Percentiles rank a stretch among this genome's conserved stretches.
These are phyloP conservation scores for Drosophila pectinifera DNA, from an alignment of 1,140 invertebrate species.

Conservation along the genomic window DNA sequence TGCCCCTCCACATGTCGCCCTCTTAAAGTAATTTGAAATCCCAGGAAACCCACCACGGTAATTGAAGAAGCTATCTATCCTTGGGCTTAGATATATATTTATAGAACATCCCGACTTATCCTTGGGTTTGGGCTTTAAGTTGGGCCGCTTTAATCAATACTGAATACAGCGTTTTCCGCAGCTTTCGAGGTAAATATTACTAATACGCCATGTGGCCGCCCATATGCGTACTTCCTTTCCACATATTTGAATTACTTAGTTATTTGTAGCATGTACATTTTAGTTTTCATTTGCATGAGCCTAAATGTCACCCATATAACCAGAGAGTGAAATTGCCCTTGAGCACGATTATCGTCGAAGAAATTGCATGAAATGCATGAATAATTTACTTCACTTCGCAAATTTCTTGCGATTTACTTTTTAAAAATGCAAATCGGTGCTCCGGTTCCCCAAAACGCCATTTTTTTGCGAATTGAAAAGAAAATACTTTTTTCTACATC, in stretches of 20 bases:
- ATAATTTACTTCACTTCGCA: too few species aligned
- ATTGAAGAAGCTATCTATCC: conserved; percentile 41
- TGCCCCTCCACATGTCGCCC: background rate
- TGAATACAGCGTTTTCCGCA: background rate
- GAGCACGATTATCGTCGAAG: conserved; percentile 4
- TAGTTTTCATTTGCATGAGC: conserved; percentile 1
- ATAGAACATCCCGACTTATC: conserved; percentile 19
- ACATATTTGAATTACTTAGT: background rate
- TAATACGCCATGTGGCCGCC: background rate
- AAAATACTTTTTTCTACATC: too few species aligned
- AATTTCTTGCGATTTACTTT: too few species aligned
- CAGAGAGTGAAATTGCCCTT: conserved; percentile 4
- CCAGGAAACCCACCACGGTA: conserved; percentile 10
- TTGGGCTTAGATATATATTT: background rate
- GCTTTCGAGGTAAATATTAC: conserved; percentile 1
- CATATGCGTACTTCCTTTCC: background rate
- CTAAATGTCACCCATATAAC: conserved; percentile 33
- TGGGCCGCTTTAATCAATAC: conserved; percentile 11
- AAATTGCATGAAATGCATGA: too few species aligned
- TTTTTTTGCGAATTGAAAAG: too few species aligned
- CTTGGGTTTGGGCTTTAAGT: conserved; percentile 2
- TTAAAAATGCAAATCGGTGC: too few species aligned
- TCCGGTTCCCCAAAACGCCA: too few species aligned
- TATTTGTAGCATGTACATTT: conserved; percentile 5
- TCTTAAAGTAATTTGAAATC: conserved; percentile 45